Evolutionary conservation across 2,888 invertebrate genomes (phyloP), one percentile per base, ranked within the genome.

Genomic region (Lasioglossum zephyrum): DNA sequence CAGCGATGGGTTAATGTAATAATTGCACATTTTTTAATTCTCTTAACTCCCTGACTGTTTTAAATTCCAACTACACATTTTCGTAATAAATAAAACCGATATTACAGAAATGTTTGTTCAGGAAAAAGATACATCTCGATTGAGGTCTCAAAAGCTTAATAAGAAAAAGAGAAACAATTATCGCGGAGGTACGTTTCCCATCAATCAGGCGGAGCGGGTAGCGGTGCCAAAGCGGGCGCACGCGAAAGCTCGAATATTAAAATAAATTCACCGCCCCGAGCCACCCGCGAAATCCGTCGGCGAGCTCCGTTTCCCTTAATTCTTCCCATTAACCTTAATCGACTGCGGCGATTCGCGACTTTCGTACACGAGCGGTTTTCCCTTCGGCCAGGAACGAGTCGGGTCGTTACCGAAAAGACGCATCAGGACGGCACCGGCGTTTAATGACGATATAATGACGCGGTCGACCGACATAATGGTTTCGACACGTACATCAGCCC

Each of bases 281-380:
- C 83, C 84, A 84, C 84, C 84, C 83, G 73, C 57, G 47, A 73
- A 60, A 83, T 69, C 76, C 73, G 53, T 69, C 41, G 72, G 76
- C 31, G 63, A 60, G 74, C 76, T 73, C 76, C 81, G 83, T 83
- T 85, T 88, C 84, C 80, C 75, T 84, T 75, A 70, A 57, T 86
- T 86, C 91, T 89, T 90, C 92, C 92, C 92, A 93, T 92, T 92
- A 92, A 90, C 93, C 93, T 93, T 92, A 93, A 93, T 94, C 93
- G 93, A 93, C 92, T 87, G 92, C 92, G 92, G 93, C 93, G 91
- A 91, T 89, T 91, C 87, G 86, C 81, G 77, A 69, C 82, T 90
- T 87, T 83, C 88, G 81, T 80, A 82, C 81, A 73, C 73, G 76
- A 36, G 36, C 39, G 70, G 76, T 85, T 85, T 86, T 79, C 86